These are phyloP conservation scores for Stramonita haemastoma DNA, from an alignment of 2,888 invertebrate species.

Conservation along the genomic window DNA sequence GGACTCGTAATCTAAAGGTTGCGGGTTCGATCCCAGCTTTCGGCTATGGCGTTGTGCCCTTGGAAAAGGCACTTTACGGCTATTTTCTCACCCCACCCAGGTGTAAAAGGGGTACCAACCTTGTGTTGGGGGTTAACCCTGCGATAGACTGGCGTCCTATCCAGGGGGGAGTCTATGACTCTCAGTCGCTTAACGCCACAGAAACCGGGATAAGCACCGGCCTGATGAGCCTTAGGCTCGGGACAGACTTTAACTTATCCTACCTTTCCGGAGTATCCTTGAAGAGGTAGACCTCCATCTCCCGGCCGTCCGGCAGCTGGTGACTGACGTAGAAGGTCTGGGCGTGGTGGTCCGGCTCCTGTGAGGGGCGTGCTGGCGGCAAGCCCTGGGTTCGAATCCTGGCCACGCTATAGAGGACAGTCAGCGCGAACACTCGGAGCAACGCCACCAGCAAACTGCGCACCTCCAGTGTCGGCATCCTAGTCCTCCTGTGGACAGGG, in stretches of 20 bases:
- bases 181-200: too few relatives aligned
- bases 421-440: conserved; percentile 39
- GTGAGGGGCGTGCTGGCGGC: conserved; percentile 23
- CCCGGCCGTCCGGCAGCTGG: conserved; percentile 36
- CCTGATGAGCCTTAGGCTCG: too few relatives aligned
- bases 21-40: too few relatives aligned
- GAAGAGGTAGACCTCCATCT: conserved; percentile 40
- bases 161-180: too few relatives aligned
- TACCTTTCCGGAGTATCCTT: conserved; percentile 41
- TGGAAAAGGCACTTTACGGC: too few relatives aligned
- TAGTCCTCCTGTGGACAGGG: conserved; percentile 35
- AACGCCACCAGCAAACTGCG: conserved; percentile 39
- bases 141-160: too few relatives aligned
- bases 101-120: too few relatives aligned
- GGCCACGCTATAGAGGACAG: conserved; percentile 36
- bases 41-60: too few relatives aligned
- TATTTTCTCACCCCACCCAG: too few relatives aligned
- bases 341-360: conserved; percentile 34
- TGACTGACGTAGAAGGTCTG: conserved; percentile 41
- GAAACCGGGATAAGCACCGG: background rate
- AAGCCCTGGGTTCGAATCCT: conserved; percentile 32
- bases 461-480: conserved; percentile 41
- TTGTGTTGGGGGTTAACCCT: too few relatives aligned
- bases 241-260: too few relatives aligned
- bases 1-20: too few relatives aligned